A percentile compares a stretch with the other conserved stretches of the same genome.
Evolutionary conservation across 2,113 vertebrate species (phyloP).

Genomic region (Eublepharis macularius): DNA sequence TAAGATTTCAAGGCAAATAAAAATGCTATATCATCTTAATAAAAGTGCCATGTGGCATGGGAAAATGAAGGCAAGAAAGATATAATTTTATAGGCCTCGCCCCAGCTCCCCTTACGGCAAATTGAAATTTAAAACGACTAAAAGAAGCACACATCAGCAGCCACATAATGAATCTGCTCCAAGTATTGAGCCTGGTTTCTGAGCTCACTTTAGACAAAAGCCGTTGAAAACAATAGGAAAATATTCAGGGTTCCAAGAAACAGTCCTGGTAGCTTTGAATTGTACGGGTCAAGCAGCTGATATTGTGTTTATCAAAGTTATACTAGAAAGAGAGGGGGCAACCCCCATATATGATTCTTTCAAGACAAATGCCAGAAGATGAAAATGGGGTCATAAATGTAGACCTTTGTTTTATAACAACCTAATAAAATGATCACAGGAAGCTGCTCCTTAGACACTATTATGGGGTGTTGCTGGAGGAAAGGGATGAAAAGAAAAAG

Average conservation of each 20-base stretch:
- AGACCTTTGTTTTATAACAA: conserved; percentile 61
- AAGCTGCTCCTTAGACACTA: conserved; percentile 65
- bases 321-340: conserved; percentile 49
- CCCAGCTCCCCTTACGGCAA: conserved; percentile 62
- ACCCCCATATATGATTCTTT: conserved; percentile 60
- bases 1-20: conserved; percentile 81
- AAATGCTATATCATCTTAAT: conserved; percentile 78
- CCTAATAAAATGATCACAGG: conserved; percentile 58
- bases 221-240: conserved; percentile 61
- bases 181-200: conserved; percentile 56
- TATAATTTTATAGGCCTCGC: conserved; percentile 65
- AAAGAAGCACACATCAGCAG: conserved; percentile 67
- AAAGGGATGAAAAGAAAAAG: conserved; percentile 6
- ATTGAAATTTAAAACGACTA: conserved; percentile 69
- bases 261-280: conserved; percentile 64
- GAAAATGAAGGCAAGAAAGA: conserved; percentile 71
- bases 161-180: conserved; percentile 62
- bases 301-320: conserved; percentile 64
- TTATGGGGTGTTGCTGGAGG: conserved; percentile 40
- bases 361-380: conserved; percentile 68
- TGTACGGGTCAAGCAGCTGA: conserved; percentile 56
- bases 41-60: conserved; percentile 74
- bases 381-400: conserved; percentile 68
- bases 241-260: conserved; percentile 58
- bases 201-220: conserved; percentile 59